Evolutionary conservation across 2,888 invertebrate genomes (phyloP), one percentile per base, ranked within the genome.

Genomic region (Diarsia rubi): DNA sequence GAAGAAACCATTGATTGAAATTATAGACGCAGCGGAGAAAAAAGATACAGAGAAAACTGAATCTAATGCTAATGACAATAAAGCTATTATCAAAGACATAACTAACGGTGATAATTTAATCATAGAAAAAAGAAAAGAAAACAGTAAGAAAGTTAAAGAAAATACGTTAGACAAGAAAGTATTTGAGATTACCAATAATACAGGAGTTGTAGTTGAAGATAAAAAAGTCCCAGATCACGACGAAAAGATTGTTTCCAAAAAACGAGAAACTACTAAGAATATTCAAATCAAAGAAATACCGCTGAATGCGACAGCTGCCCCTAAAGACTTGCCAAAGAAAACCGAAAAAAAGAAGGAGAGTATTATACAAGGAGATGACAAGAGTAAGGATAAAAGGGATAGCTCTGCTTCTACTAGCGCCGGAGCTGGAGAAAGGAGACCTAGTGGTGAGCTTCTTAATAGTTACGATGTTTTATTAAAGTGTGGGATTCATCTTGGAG

Each of bases 1-100:
- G 84, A 91, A 86, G 69, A 95, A 94, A 86, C 90, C 94, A 0
- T 79, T 95, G 3, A 91, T 94, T 81, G 93, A 96, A 91, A 91
- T 95, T 5, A 91, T 95, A 59, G 93, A 94, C 57, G 81, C 88
- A 42, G 70, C 79, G 6, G 85, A 90, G 45, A 88, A 87, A 73
- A 85, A 85, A 73, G 54, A 84, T 73, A 79, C 73, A 27, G 77
- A 85, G 19, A 81, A 89, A 78, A 78, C 57, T 54, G 81, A 84
- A 64, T 2, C 79, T 9, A 79, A 85, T 75, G 57, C 27, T 3
- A 74, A 77, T 73, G 65, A 67, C 2, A 81, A 69, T 42, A 85
- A 83, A 77, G 45, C 44, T 16, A 63, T 78, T n/a, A 79, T 85
- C 31, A 83, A 86, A 78, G 80, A 85, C 52, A 78, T 88, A 9